phyloP scores from a whole-genome alignment of 2,113 vertebrate species.

The Recurvirostra avosetta region DNA sequence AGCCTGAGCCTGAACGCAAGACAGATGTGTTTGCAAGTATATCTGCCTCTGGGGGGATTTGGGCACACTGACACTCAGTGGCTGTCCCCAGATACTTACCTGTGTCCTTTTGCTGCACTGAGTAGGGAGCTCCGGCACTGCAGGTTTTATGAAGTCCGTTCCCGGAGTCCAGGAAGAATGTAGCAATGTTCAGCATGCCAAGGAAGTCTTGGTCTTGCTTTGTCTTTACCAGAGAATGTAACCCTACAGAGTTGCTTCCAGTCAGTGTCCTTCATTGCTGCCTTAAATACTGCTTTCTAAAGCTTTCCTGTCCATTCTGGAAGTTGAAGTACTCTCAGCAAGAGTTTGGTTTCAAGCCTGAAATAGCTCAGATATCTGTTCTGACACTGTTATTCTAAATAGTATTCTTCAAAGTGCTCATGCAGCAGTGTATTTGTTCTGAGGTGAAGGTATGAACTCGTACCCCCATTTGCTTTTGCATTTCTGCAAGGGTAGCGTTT shows the following conservation, averaged over 20 bases:
- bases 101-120: background rate
- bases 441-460: background rate
- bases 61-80: rapidly evolving
- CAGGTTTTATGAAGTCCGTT: background rate
- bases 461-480: background rate
- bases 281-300: background rate
- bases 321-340: background rate
- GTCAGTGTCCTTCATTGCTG: background rate
- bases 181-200: too few species aligned
- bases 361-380: background rate
- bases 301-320: background rate
- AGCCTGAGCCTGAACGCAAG: background rate
- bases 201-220: background rate
- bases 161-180: background rate
- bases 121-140: background rate
- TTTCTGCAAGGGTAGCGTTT: background rate
- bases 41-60: background rate
- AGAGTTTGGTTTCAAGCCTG: background rate
- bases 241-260: background rate
- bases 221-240: background rate
- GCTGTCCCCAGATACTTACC: rapidly evolving
- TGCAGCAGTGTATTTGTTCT: background rate
- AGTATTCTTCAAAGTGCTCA: background rate
- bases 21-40: too few species aligned
- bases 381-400: background rate